Conservation (phyloP, 2,113 vertebrate species). For the Aldabrachelys gigantea region DNA sequence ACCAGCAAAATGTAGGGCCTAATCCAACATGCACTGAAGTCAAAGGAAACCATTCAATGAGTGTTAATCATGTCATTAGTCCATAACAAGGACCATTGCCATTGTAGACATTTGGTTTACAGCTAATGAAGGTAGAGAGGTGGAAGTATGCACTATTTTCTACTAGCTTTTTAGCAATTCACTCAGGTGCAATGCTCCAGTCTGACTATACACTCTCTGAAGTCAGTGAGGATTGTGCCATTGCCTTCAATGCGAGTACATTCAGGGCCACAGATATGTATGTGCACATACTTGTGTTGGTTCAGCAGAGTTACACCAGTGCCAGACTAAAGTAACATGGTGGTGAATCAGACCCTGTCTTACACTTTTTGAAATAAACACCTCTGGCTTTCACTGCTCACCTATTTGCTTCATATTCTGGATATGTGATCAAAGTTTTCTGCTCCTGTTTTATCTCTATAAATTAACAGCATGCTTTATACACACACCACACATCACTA, state of each 20-base stretch:
- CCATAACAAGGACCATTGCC: background rate
- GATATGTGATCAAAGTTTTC: background rate
- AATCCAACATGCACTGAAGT: background rate
- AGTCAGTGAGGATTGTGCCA: background rate
- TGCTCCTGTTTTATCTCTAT: background rate
- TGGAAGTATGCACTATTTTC: background rate
- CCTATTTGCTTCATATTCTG: background rate
- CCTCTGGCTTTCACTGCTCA: background rate
- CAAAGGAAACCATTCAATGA: background rate
- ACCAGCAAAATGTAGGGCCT: background rate
- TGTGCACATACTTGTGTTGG: background rate
- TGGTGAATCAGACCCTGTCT: background rate
- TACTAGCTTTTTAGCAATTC: background rate
- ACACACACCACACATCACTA: accelerated
- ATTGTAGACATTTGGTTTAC: background rate
- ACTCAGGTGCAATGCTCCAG: background rate
- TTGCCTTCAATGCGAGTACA: background rate
- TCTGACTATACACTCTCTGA: background rate
- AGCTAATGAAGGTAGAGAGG: background rate
- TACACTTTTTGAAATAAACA: background rate
- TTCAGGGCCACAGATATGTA: background rate
- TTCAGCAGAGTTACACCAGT: background rate
- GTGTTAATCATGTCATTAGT: background rate
- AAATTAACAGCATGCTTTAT: background rate
- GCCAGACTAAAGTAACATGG: background rate